phyloP scores from a whole-genome alignment of 2,113 vertebrate genomes.

The Brachyhypopomus occidentalis region DNA sequence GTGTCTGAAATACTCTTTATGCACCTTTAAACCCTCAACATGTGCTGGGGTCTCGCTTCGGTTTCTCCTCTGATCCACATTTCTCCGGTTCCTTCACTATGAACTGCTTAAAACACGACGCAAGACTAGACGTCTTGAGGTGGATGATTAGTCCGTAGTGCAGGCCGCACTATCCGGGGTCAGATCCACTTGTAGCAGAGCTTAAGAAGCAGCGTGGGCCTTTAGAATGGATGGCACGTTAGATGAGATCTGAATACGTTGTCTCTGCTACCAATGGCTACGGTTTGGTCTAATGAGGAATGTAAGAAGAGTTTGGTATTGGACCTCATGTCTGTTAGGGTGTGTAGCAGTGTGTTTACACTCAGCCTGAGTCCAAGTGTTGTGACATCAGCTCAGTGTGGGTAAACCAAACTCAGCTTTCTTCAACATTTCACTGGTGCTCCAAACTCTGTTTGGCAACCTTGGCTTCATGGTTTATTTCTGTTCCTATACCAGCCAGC shows the following conservation, averaged over 20 bases:
- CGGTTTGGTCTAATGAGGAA: not conserved
- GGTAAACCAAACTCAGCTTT: not conserved
- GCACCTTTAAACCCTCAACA: not conserved
- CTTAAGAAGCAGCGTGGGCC: no score
- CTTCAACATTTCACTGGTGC: not conserved
- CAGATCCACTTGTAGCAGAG: no score
- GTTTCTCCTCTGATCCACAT: no score
- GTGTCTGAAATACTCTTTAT: not conserved
- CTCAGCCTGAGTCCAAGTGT: constrained; percentile 7
- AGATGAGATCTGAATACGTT: no score
- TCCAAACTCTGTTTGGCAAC: not conserved
- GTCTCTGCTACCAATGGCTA: no score
- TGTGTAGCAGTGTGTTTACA: constrained; percentile 28
- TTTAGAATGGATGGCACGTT: no score
- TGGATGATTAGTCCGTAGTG: no score
- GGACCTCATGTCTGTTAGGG: not conserved
- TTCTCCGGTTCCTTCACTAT: no score
- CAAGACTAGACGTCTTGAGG: no score
- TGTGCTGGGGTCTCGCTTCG: no score
- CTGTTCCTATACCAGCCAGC: not conserved
- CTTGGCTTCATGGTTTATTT: not conserved
- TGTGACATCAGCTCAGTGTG: not conserved
- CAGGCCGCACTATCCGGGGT: no score
- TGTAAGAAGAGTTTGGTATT: not conserved
- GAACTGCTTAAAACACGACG: no score